phyloP scores from a whole-genome alignment of 2,888 invertebrate species.

The Xylota segnis region DNA sequence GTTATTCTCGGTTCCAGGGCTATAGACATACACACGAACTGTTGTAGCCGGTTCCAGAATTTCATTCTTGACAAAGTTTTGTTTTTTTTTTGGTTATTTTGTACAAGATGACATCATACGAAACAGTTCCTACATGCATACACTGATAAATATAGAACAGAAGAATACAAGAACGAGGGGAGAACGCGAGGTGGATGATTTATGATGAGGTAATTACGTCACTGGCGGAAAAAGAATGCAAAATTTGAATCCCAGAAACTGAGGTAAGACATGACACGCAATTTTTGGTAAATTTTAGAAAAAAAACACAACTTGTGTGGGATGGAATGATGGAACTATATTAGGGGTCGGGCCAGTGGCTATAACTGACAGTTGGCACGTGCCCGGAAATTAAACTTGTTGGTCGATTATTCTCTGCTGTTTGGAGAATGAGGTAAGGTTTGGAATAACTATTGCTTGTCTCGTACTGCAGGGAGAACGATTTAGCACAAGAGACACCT shows the following conservation, averaged over 20 bases:
- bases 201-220: constrained; percentile 40
- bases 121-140: constrained; percentile 20
- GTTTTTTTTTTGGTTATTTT: neutral
- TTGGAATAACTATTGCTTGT: no score
- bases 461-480: no score
- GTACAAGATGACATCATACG: constrained; percentile 44
- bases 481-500: no score
- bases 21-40: neutral
- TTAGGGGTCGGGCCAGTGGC: neutral
- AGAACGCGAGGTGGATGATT: constrained; percentile 22
- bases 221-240: constrained; percentile 40
- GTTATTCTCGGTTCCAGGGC: constrained; percentile 31
- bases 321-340: neutral
- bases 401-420: no score
- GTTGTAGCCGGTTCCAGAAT: constrained; percentile 26
- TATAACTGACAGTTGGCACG: constrained; percentile 1
- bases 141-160: constrained; percentile 6
- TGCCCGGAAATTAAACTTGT: neutral
- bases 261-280: constrained; percentile 9
- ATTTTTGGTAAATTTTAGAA: constrained; percentile 10
- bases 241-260: constrained; percentile 13
- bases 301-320: neutral
- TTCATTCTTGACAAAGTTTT: constrained; percentile 11
- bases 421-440: no score
- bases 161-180: neutral